Evolutionary conservation across 2,888 invertebrate genomes (phyloP), one percentile per base, ranked within the genome.

Genomic region (Mycalesis mineus): DNA sequence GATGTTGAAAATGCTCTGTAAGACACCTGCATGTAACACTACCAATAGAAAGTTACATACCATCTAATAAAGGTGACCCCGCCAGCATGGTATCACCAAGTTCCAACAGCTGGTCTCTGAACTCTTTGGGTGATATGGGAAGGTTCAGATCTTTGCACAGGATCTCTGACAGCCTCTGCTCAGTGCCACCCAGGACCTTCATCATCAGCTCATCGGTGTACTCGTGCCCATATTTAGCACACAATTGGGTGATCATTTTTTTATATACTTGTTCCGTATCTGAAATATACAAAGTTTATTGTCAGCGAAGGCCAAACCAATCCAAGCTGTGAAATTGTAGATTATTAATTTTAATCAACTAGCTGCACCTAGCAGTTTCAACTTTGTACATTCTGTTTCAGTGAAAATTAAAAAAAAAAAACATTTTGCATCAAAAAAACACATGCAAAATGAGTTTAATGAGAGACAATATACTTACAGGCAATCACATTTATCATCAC

Each of bases 251-350:
- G 69, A 94, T 93, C 72, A 94, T 94, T 71, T 91, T 91, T 69
- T 94, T 94, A 80, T 97, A 97, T 41, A 95, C 90, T 57, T 86
- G 88, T 83, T 97, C 97, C 0, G 96, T 95, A 83, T 97, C 97
- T 96, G 91, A 45, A 91, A 88, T 61, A 36, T 42, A 15, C 55
- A 52, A 22, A 55, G 11, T 17, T 40, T 31, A 40, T 17, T 22
- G 22, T 7, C 22, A 22, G 22, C 22, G 3, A 22, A 22, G 22
- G 22, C 22, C 22, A 22, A 5, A 22, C 3, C 22, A 22, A 22
- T 22, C 5, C 3, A 22, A 22, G 5, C 22, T 22, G 22, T 22
- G 2, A 22, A 22, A 22, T n/a, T n/a, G n/a, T 4, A 22, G 3
- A 22, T 22, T 2, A 22, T 4, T 5, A 22, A 4, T 2, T 22